Evolutionary conservation across 2,797 vertebrate genomes (phyloP).

Genomic region (Neosilurus mollespiculum): DNA sequence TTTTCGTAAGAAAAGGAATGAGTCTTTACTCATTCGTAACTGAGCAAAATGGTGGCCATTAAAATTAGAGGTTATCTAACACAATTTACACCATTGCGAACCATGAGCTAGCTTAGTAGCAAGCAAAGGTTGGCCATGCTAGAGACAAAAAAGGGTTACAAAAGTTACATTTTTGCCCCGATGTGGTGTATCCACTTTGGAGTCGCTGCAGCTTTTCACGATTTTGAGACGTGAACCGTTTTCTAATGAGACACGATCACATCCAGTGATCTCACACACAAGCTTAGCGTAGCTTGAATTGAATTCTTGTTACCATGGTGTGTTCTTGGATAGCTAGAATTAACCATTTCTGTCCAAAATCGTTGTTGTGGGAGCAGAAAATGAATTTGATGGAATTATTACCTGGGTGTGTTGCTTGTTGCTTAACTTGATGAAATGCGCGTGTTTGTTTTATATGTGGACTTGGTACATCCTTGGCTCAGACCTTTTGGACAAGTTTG

Average conservation of each 20-base stretch:
- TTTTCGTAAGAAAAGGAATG: too few species aligned
- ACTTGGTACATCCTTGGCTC: background rate
- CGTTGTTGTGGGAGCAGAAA: background rate
- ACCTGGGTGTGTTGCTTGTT: background rate
- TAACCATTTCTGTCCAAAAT: background rate
- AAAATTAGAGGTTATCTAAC: background rate
- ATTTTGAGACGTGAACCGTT: background rate
- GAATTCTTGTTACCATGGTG: background rate
- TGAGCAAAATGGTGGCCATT: background rate
- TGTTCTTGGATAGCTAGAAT: background rate
- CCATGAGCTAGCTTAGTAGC: background rate
- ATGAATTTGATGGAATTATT: background rate
- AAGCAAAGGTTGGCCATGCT: background rate
- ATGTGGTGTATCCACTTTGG: background rate
- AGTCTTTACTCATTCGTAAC: background rate
- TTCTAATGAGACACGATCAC: background rate
- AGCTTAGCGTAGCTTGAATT: background rate
- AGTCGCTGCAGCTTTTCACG: background rate
- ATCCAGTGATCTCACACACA: background rate
- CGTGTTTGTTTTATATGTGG: background rate
- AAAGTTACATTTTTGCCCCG: too few species aligned
- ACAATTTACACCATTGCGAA: background rate
- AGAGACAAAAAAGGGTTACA: background rate
- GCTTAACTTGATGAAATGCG: background rate
- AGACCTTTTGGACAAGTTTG: background rate